Evolutionary conservation across 2,113 vertebrate genomes (phyloP).

Genomic region (Vombatus ursinus): DNA sequence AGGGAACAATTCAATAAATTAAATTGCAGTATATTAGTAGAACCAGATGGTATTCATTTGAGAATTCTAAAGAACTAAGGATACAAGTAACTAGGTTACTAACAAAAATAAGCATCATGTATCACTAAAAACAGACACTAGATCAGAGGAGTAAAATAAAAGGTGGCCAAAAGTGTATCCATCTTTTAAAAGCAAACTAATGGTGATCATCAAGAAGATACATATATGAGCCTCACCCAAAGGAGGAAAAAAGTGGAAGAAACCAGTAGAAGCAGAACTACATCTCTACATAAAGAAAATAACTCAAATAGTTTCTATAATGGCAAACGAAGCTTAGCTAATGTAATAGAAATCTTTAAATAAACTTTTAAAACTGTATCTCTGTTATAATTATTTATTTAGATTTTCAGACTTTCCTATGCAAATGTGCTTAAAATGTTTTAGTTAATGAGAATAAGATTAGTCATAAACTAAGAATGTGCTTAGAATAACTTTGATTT

Average conservation of each 20-base stretch:
- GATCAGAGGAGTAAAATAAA: conserved; percentile 63
- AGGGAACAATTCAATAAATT: conserved; percentile 75
- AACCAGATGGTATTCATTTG: conserved; percentile 75
- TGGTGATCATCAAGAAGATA: conserved; percentile 75
- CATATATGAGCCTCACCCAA: conserved; percentile 57
- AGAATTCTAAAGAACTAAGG: conserved; percentile 75
- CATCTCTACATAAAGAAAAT: conserved; percentile 39
- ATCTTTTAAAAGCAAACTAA: conserved; percentile 75
- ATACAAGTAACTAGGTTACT: conserved; percentile 73
- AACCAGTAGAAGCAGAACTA: conserved; percentile 60
- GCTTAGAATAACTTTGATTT: neutral
- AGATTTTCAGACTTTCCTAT: conserved; percentile 18
- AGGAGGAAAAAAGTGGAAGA: conserved; percentile 46
- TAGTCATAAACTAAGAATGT: neutral
- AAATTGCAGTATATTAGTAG: conserved; percentile 74
- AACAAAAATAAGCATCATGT: conserved; percentile 76
- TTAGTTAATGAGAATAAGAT: neutral
- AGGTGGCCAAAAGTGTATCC: conserved; percentile 67
- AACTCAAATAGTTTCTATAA: conserved; percentile 50
- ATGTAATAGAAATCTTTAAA: conserved; percentile 47
- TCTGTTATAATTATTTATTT: neutral
- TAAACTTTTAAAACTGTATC: conserved; percentile 3
- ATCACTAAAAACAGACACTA: conserved; percentile 68
- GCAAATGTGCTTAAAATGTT: conserved; percentile 32
- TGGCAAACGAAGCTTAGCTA: conserved; percentile 40